Evolutionary conservation across 2,113 vertebrate species (phyloP).

Genomic region (Chiloscyllium plagiosum): DNA sequence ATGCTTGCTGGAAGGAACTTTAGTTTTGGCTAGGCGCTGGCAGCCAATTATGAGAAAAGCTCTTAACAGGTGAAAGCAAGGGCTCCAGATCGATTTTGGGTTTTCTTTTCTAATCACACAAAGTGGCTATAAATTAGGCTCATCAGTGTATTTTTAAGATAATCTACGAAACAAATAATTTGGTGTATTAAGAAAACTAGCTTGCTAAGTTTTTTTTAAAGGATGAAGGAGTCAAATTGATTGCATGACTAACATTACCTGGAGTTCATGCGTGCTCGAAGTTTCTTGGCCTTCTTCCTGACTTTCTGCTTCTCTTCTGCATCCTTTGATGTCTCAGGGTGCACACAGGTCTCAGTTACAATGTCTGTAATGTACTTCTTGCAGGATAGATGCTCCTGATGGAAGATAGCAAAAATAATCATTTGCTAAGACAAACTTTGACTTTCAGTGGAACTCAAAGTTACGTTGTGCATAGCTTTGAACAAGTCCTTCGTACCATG

Average conservation of each 20-base stretch:
- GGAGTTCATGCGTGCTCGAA: slow-evolving; percentile 89
- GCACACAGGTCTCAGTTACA: slow-evolving; percentile 71
- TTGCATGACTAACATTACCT: slow-evolving; percentile 60
- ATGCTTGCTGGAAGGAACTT: slow-evolving; percentile 64
- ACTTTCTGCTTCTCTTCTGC: slow-evolving; percentile 86
- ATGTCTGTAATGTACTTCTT: slow-evolving; percentile 96
- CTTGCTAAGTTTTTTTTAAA: slow-evolving; percentile 41
- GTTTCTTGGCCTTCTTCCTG: slow-evolving; percentile 89
- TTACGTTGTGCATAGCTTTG: background rate
- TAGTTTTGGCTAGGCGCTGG: slow-evolving; percentile 72
- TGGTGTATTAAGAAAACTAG: slow-evolving; percentile 45
- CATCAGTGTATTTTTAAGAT: slow-evolving; percentile 79
- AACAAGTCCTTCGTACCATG: background rate
- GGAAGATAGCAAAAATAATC: slow-evolving; percentile 34
- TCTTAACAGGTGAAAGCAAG: slow-evolving; percentile 89
- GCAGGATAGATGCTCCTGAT: slow-evolving; percentile 89
- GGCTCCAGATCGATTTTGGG: slow-evolving; percentile 76
- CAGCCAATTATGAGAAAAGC: slow-evolving; percentile 95
- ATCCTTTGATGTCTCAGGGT: slow-evolving; percentile 71
- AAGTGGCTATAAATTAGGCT: slow-evolving; percentile 97
- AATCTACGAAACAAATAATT: slow-evolving; percentile 71
- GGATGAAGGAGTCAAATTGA: background rate
- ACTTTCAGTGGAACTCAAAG: background rate
- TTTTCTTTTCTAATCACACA: slow-evolving; percentile 92
- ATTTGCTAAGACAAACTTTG: background rate